Conservation (phyloP, 2,888 invertebrate species). For the Phrixothrix hirtus region DNA sequence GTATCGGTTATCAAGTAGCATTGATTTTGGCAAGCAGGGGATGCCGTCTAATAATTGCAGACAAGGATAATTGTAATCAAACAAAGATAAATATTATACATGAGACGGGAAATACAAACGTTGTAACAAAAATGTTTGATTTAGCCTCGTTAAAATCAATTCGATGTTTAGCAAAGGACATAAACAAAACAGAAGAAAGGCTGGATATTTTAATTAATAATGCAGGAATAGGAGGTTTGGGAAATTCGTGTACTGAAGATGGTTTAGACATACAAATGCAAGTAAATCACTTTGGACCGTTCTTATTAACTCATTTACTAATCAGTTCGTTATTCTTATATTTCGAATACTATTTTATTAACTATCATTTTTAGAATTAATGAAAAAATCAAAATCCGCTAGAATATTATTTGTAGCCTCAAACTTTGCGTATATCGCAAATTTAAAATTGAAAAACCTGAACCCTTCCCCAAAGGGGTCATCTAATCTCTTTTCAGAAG, state of each 20-base stretch:
- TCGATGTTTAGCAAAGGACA: conserved; percentile 73
- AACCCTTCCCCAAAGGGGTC: conserved; percentile 11
- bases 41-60: conserved; percentile 59
- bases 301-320: conserved; percentile 47
- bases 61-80: conserved; percentile 48
- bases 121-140: conserved; percentile 55
- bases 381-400: conserved; percentile 45
- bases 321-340: no score
- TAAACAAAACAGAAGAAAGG: conserved; percentile 71
- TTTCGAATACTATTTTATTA: no score
- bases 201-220: conserved; percentile 87
- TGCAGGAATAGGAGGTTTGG: conserved; percentile 68
- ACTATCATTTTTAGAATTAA: conserved; percentile 60
- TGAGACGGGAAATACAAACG: conserved; percentile 44
- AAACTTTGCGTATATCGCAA: conserved; percentile 26
- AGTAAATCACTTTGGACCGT: conserved; percentile 65
- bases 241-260: conserved; percentile 59
- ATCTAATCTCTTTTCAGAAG: not conserved
- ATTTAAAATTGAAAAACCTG: conserved; percentile 32
- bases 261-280: conserved; percentile 66
- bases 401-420: conserved; percentile 44
- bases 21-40: conserved; percentile 54
- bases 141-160: conserved; percentile 60
- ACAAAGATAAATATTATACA: conserved; percentile 39
- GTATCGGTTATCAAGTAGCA: conserved; percentile 51